Base-by-base conservation (phyloP, 2,888 invertebrate genomes). In the Vanessa cardui region DNA sequence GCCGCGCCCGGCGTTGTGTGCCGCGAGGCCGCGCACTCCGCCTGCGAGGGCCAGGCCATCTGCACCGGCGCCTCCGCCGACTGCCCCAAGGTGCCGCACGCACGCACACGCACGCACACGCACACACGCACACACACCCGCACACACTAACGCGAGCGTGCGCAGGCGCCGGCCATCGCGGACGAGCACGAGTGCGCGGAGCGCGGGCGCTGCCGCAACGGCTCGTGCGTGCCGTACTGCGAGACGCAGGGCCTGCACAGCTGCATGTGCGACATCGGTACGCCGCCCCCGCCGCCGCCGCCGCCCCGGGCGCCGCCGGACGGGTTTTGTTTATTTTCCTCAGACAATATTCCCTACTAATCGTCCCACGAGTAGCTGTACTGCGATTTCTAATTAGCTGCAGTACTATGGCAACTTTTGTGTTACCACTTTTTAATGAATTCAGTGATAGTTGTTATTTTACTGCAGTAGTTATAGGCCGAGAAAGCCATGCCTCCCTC, bases 231-330 rank as follows among this genome's bases (percentile, higher is more conserved):
- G 78, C 98, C 99, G 0, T 99, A 97, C 88, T 99, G 99, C 87
- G 98, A 99, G 92, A 98, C 97, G 20, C 97, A 97, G 84, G 97
- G 96, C 61, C 93, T 97, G 83, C 97, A 97, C 85, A 98, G 98
- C 84, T 99, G 99, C 94, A 98, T 99, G 97, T 99, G 99, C 86
- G 98, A 98, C 83, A 96, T 97, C 77, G 96, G 97, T 97, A 88
- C 66, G 77, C 60, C 9, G n/a, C n/a, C 61, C 18, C 26, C n/a
- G n/a, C n/a, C n/a, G 2, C 33, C 46, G 39, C 26, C 45, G 18
- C n/a, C 4, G 6, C 49, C 12, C 39, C 18, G 2, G 6, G 33
- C n/a, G 7, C 56, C 2, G 16, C 16, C n/a, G n/a, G n/a, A n/a
- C n/a, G n/a, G n/a, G 3, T 31, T 6, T 21, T n/a, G 54, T 39